These are phyloP conservation scores for Octodon degus DNA, from an alignment of 2,113 vertebrate species.

Conservation along the genomic window DNA sequence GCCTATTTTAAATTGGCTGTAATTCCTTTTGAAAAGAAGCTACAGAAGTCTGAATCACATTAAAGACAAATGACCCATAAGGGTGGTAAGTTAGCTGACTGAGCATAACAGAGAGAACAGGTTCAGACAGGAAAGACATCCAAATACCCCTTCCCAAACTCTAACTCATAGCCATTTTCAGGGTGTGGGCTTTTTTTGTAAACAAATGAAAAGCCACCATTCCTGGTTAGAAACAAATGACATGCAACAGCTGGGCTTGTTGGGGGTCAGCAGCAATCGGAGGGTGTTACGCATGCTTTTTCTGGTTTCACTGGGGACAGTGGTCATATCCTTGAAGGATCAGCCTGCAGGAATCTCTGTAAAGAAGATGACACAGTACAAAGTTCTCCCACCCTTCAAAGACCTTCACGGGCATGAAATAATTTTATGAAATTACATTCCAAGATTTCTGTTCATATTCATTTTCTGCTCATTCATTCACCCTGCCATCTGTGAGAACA, in stretches of 20 bases:
- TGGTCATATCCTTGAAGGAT: background rate
- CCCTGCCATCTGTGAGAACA: slow-evolving; percentile 33
- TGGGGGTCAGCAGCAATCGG: background rate
- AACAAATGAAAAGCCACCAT: background rate
- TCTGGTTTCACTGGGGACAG: too few species aligned
- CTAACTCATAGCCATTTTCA: background rate
- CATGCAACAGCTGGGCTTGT: background rate
- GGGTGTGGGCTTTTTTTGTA: background rate
- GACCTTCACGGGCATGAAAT: background rate
- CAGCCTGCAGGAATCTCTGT: background rate
- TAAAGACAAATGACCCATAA: background rate
- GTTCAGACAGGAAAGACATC: background rate
- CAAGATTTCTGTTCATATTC: background rate
- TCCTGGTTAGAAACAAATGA: background rate
- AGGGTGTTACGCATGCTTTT: fast-evolving
- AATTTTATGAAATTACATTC: slow-evolving; percentile 24
- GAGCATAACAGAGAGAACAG: background rate
- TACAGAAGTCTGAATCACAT: background rate
- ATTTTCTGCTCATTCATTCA: slow-evolving; percentile 49
- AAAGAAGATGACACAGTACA: fast-evolving
- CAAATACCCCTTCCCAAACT: background rate
- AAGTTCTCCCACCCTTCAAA: background rate
- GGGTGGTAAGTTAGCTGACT: background rate
- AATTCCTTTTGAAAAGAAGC: slow-evolving; percentile 52
- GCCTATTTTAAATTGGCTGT: slow-evolving; percentile 8